Evolutionary conservation across 2,113 vertebrate species (phyloP), one percentile per base, ranked within the genome.

Genomic region (Elanoides forficatus): DNA sequence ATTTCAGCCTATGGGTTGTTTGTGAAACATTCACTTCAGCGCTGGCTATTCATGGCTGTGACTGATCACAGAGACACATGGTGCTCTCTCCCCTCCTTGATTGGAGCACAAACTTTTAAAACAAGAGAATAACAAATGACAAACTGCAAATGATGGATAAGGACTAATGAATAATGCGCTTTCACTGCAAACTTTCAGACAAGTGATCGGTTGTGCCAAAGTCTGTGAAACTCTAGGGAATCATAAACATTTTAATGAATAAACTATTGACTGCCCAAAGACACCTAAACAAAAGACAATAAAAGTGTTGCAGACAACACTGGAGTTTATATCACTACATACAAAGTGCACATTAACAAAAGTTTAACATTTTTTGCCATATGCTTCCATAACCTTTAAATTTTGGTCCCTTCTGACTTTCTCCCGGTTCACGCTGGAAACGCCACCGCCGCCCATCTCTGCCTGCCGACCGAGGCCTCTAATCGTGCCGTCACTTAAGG

Each of bases 121-220:
- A 97, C 92, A 96, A 93, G 96, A 97, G 96, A 96, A 97, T 94
- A 97, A 96, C 93, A 94, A 94, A 96, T 94, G 94, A 96, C 96
- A 97, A 97, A 97, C 90, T 53, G 88, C 92, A 97, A 95, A 94
- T 95, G 94, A 98, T 96, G 95, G 94, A 93, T 97, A 96, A 94
- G 94, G 95, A 95, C 86, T 92, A 75, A 95, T 96, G 96, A 97
- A 96, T 95, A 95, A 96, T 93, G 87, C 15, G 62, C 95, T 97
- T 97, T 96, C 95, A 95, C 83, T 43, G 86, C 91, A 67, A 90
- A 96, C 94, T 68, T 90, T 53, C 91, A 94, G 90, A 93, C 94
- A 89, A 96, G 95, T 53, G 67, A 93, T 90, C 22, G 25, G 84
- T 81, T 92, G 93, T 97, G 91, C 95, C 95, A 85, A 96, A 95